Evolutionary conservation across 2,113 vertebrate genomes (phyloP).

Genomic region (Siniperca knerii): DNA sequence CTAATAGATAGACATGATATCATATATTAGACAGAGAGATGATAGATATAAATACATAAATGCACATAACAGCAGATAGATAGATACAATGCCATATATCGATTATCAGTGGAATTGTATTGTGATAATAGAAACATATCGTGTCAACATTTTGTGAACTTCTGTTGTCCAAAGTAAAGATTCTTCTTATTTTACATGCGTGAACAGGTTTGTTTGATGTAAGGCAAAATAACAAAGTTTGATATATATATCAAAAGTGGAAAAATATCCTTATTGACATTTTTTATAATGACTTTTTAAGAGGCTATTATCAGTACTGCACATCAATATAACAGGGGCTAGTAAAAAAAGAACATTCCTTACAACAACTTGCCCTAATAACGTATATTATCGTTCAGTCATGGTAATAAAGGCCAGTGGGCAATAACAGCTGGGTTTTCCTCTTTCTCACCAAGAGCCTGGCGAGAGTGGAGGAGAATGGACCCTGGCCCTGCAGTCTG

Average conservation of each 20-base stretch:
- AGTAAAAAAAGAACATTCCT: constrained; percentile 63
- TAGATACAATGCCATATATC: not conserved
- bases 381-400: constrained; percentile 73
- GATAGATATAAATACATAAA: not conserved
- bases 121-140: not conserved
- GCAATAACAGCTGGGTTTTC: constrained; percentile 81
- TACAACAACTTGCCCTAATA: constrained; percentile 74
- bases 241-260: not conserved
- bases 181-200: not conserved
- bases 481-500: constrained; percentile 75
- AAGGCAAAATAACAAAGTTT: not conserved
- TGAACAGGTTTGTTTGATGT: not conserved
- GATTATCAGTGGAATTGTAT: not conserved
- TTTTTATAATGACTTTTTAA: constrained; percentile 1
- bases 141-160: not conserved
- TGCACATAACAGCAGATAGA: not conserved
- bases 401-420: constrained; percentile 80
- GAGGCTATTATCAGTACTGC: not conserved
- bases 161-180: no score
- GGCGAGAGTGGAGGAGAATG: constrained; percentile 69
- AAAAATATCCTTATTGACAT: not conserved
- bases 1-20: not conserved
- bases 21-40: not conserved
- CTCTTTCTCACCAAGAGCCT: constrained; percentile 72
- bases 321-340: constrained; percentile 16